Base-by-base conservation (phyloP, 1,140 invertebrate genomes). In the Orussus abietinus region DNA sequence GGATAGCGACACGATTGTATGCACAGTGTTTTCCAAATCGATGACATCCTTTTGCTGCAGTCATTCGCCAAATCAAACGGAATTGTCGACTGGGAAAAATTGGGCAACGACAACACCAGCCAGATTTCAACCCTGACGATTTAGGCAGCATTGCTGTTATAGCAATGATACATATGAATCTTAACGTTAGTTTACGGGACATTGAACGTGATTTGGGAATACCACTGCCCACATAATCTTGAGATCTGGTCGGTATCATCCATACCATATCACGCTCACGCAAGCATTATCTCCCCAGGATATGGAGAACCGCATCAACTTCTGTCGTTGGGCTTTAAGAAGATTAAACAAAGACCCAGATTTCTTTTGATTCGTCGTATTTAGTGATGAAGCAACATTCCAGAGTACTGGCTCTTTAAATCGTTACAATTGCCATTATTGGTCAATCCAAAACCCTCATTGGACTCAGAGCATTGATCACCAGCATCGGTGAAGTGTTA, bases 401-500 rank as follows among this genome's bases (percentile, higher is more conserved):
- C 34, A 44, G 10, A 44, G 25, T 44, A 38, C 32, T 20, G 40
- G 40, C 6, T 21, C 31, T 9, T 25, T 42, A 5, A 42, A 42
- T 42, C 40, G 32, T 15, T 21, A 21, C 32, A 42, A 36, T 34
- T 42, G 9, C 36, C 40, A 36, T 42, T 42, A 42, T 42, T n/a
- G n/a, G n/a, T n/a, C n/a, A n/a, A n/a, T n/a, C n/a, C n/a, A n/a
- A n/a, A n/a, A n/a, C n/a, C n/a, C n/a, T n/a, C n/a, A n/a, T n/a
- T n/a, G n/a, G n/a, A n/a, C n/a, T n/a, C n/a, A n/a, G n/a, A n/a
- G n/a, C n/a, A 43, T 43, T 2, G 38, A 51, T 13, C 5, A 45
- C 21, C 51, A 50, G 43, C 38, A 47, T 45, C 37, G 40, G 17
- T 54, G 44, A 36, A 50, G 41, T 29, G 26, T 57, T 0, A 59